A percentile compares a stretch with the other conserved stretches of the same genome.
Conservation (phyloP, 2,888 invertebrate species). For the Malacosoma neustria region DNA sequence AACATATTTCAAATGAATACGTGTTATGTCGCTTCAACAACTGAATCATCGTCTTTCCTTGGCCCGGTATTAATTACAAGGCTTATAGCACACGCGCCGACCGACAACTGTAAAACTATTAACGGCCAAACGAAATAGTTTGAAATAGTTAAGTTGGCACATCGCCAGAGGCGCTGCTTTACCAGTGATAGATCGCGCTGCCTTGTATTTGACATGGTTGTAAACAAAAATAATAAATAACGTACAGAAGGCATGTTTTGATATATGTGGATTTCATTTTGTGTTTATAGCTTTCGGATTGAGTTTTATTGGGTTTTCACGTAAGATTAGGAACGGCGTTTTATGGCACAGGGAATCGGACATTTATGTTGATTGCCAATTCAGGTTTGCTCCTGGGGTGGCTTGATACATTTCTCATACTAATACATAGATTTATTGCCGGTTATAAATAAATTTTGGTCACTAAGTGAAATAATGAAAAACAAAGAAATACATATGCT, state of each 20-base stretch:
- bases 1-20: constrained; percentile 25
- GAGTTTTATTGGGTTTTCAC: constrained; percentile 52
- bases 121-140: constrained; percentile 51
- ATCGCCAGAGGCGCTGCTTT: constrained; percentile 44
- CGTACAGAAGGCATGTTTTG: constrained; percentile 39
- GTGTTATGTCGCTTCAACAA: constrained; percentile 33
- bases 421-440: too few species aligned
- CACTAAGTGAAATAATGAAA: too few species aligned
- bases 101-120: constrained; percentile 59
- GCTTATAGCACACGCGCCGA: constrained; percentile 38
- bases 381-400: constrained; percentile 15
- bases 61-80: constrained; percentile 50
- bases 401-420: too few species aligned
- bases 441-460: too few species aligned
- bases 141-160: constrained; percentile 61
- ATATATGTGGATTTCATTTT: constrained; percentile 47
- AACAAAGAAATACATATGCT: too few species aligned
- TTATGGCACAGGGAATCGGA: constrained; percentile 23
- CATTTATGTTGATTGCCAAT: constrained; percentile 34
- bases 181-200: constrained; percentile 46
- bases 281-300: constrained; percentile 28
- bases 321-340: constrained; percentile 43
- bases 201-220: constrained; percentile 54
- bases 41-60: constrained; percentile 26
- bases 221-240: constrained; percentile 65